These are phyloP conservation scores for Onychostruthus taczanowskii DNA, from an alignment of 2,113 vertebrate genomes.

Conservation along the genomic window DNA sequence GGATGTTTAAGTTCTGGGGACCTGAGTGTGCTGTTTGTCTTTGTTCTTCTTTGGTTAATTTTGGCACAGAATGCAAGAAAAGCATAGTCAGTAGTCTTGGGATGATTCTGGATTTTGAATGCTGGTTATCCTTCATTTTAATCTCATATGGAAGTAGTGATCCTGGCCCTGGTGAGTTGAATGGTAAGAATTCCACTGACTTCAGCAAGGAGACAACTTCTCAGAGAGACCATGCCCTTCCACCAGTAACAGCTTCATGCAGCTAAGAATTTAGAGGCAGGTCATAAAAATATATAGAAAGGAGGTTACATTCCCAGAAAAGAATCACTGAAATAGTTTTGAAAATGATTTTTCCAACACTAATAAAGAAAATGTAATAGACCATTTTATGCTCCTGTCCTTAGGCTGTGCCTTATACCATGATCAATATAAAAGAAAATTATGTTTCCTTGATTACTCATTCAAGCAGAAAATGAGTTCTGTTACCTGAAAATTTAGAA, in stretches of 20 bases:
- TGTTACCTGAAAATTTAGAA: slow-evolving; percentile 55
- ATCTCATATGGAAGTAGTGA: not conserved
- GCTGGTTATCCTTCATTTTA: not conserved
- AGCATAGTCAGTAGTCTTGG: not conserved
- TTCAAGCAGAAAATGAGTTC: slow-evolving; percentile 64
- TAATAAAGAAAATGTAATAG: slow-evolving; percentile 64
- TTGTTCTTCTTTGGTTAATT: not conserved
- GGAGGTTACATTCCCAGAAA: slow-evolving; percentile 11
- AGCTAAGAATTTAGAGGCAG: not conserved
- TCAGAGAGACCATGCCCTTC: not conserved
- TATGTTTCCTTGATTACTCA: slow-evolving; percentile 62
- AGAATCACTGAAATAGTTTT: slow-evolving; percentile 48
- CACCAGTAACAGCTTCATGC: not conserved
- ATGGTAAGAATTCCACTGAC: not conserved
- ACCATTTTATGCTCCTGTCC: slow-evolving; percentile 50
- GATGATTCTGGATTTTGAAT: not conserved
- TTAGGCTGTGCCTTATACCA: slow-evolving; percentile 29
- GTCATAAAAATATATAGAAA: slow-evolving; percentile 33
- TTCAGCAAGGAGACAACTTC: not conserved
- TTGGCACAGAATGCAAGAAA: not conserved
- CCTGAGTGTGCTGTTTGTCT: not conserved
- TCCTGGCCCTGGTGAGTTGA: not conserved
- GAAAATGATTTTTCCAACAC: slow-evolving; percentile 49
- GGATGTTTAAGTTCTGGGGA: not conserved
- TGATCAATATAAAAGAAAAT: slow-evolving; percentile 60